phyloP scores from a whole-genome alignment of 2,113 vertebrate species.

The Aepyceros melampus region DNA sequence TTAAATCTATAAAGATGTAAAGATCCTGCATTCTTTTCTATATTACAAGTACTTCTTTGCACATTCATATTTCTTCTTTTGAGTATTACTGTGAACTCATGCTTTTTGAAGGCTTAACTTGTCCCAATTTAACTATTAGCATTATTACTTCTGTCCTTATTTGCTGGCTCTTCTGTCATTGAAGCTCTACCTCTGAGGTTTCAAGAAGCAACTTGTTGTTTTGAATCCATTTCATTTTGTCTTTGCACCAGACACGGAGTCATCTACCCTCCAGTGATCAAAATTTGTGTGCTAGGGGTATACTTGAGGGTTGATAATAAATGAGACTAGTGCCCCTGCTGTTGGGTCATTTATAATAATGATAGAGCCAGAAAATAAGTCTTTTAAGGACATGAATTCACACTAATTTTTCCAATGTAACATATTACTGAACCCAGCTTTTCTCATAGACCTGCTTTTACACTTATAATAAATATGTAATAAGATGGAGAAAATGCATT shows the following conservation, averaged over 20 bases:
- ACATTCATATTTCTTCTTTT: background rate
- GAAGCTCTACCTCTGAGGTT: background rate
- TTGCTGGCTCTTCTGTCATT: background rate
- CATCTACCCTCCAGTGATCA: background rate
- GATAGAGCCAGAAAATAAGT: slow-evolving; percentile 27
- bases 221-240: background rate
- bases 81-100: background rate
- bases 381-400: slow-evolving; percentile 34
- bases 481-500: slow-evolving; percentile 43
- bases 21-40: background rate
- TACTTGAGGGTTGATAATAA: background rate
- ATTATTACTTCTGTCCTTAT: background rate
- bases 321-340: background rate
- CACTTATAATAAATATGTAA: slow-evolving; percentile 6
- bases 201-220: background rate
- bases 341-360: slow-evolving; percentile 26
- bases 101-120: background rate
- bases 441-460: slow-evolving; percentile 1
- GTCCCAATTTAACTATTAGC: background rate
- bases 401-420: slow-evolving; percentile 18
- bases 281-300: background rate
- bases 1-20: background rate
- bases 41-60: background rate
- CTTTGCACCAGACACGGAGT: background rate
- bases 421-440: slow-evolving; percentile 8